These are phyloP conservation scores for Eueremaeus valkanovi DNA, from an alignment of 2,888 invertebrate species.

Conservation along the genomic window DNA sequence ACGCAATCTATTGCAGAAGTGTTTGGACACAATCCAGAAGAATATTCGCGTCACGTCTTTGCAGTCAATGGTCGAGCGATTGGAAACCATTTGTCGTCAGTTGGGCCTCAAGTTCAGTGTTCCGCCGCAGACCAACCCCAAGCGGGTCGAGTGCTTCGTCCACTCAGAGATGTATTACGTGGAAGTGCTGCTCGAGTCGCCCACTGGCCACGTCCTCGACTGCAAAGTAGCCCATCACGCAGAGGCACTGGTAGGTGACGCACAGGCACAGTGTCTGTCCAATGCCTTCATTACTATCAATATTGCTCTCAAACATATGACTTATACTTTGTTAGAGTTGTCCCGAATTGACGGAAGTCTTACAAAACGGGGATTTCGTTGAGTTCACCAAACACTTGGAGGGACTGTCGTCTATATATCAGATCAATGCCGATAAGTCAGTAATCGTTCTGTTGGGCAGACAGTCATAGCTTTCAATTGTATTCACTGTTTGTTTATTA, in stretches of 20 bases:
- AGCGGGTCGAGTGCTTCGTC: constrained; percentile 77
- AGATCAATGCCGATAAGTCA: constrained; percentile 82
- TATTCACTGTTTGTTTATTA: constrained; percentile 47
- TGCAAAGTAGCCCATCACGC: constrained; percentile 79
- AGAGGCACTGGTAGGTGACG: constrained; percentile 49
- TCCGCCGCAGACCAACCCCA: constrained; percentile 63
- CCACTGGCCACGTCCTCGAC: constrained; percentile 77
- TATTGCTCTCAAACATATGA: too few relatives aligned
- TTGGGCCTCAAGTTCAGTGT: constrained; percentile 77
- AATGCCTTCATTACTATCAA: not conserved
- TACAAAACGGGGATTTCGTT: constrained; percentile 73
- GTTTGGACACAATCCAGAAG: constrained; percentile 84
- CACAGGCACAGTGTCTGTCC: not conserved
- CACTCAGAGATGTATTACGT: constrained; percentile 95
- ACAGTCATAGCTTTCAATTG: not conserved
- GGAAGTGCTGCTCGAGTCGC: constrained; percentile 74
- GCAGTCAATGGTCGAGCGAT: constrained; percentile 85
- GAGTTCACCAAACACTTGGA: constrained; percentile 91
- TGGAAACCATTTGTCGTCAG: constrained; percentile 85
- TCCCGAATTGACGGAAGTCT: constrained; percentile 70
- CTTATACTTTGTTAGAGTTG: too few relatives aligned
- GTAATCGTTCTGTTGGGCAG: constrained; percentile 44
- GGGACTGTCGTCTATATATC: constrained; percentile 82
- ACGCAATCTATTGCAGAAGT: constrained; percentile 78
- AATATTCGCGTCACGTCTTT: constrained; percentile 66